These are phyloP conservation scores for Condylura cristata DNA, from an alignment of 2,113 vertebrate species.

Conservation along the genomic window DNA sequence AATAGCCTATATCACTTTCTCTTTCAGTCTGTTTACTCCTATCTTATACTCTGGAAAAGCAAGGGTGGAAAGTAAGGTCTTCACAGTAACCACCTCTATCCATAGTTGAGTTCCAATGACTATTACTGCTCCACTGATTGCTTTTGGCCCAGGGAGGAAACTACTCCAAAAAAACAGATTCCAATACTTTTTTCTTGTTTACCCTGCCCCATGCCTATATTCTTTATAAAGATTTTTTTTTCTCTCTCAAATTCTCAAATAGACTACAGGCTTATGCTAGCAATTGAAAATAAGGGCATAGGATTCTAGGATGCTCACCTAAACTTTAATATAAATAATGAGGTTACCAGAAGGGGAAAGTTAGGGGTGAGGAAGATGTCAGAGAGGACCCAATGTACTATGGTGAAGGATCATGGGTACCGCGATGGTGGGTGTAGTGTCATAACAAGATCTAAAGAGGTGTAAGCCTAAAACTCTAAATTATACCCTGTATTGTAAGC, in stretches of 20 bases:
- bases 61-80: no score
- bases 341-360: no score
- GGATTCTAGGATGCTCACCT: not conserved
- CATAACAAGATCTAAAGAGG: no score
- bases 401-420: no score
- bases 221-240: not conserved
- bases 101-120: not conserved
- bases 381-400: no score
- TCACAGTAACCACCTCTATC: fast-evolving
- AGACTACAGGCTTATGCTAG: not conserved
- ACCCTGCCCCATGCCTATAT: not conserved
- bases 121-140: not conserved
- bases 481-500: no score
- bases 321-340: not conserved
- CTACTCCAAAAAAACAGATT: not conserved
- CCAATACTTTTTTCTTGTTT: not conserved
- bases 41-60: not conserved
- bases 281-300: not conserved
- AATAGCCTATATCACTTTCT: not conserved
- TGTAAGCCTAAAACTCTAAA: no score
- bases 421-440: no score
- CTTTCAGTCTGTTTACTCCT: not conserved
- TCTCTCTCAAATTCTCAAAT: not conserved
- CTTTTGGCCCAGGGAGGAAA: not conserved
- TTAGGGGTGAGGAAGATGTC: no score